Percentiles rank a stretch among this genome's conserved stretches.
Evolutionary conservation across 2,888 invertebrate species (phyloP).

Genomic region (Piscicola geometra): DNA sequence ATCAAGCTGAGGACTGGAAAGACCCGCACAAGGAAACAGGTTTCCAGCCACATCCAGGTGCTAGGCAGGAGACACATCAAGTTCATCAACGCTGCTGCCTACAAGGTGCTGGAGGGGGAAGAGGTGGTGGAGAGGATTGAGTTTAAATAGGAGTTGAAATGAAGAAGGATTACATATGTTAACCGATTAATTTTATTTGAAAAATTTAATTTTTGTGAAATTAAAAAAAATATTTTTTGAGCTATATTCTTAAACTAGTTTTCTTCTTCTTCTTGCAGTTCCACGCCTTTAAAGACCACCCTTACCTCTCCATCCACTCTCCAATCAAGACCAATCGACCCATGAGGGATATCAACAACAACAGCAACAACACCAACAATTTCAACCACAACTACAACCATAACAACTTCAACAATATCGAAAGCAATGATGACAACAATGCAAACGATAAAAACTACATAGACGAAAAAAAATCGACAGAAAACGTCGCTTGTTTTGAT

Average conservation of each 20-base stretch:
- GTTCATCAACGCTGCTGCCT: constrained; percentile 61
- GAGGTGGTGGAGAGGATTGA: too few species aligned
- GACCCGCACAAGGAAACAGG: constrained; percentile 98
- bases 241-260: too few species aligned
- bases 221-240: too few species aligned
- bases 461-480: background rate
- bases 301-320: constrained; percentile 22
- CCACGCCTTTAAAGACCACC: constrained; percentile 25
- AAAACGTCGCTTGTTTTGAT: background rate
- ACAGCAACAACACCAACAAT: constrained; percentile 7
- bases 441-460: background rate
- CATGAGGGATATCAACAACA: constrained; percentile 5
- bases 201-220: too few species aligned
- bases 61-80: constrained; percentile 94
- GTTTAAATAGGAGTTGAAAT: too few species aligned
- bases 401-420: constrained; percentile 1
- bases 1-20: constrained; percentile 99
- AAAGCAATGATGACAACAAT: background rate
- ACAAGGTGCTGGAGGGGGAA: constrained; percentile 39
- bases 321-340: background rate
- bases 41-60: constrained; percentile 99
- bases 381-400: background rate
- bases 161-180: too few species aligned
- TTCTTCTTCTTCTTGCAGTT: constrained; percentile 28
- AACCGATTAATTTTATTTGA: too few species aligned